Conservation (phyloP, 1,140 invertebrate species). For the Megathymus violae region DNA sequence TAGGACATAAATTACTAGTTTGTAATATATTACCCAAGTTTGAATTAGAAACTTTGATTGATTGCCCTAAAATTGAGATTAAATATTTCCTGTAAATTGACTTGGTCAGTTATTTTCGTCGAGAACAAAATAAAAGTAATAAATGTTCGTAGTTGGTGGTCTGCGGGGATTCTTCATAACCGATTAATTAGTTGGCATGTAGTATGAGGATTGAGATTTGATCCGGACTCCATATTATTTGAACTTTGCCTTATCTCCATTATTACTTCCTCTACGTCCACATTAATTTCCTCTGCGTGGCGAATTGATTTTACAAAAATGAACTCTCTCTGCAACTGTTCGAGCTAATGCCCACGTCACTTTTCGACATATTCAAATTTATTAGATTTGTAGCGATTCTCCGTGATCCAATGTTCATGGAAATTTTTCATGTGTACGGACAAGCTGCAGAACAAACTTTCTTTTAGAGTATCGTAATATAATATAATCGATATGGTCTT, state of each 20-base stretch:
- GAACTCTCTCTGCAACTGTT: too few relatives aligned
- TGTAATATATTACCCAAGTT: conserved; percentile 30
- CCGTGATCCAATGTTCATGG: too few relatives aligned
- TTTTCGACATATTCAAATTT: too few relatives aligned
- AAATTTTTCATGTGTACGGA: too few relatives aligned
- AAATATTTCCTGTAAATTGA: conserved; percentile 19
- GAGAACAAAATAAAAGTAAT: conserved; percentile 4
- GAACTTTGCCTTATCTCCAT: not conserved
- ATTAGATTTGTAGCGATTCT: too few relatives aligned
- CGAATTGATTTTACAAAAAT: too few relatives aligned
- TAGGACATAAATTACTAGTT: not conserved
- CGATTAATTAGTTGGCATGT: conserved; percentile 9
- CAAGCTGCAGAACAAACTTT: too few relatives aligned
- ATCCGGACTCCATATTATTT: not conserved
- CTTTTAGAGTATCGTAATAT: too few relatives aligned
- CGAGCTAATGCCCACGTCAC: too few relatives aligned
- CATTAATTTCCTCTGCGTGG: too few relatives aligned
- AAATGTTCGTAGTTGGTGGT: conserved; percentile 6
- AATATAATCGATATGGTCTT: too few relatives aligned
- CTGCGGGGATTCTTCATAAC: conserved; percentile 1
- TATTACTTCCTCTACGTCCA: too few relatives aligned
- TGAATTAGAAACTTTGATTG: conserved; percentile 31
- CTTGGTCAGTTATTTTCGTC: not conserved
- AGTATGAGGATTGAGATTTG: not conserved
- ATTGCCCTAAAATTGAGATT: conserved; percentile 18